Evolutionary conservation across 2,113 vertebrate species (phyloP).

Genomic region (Pteronura brasiliensis): DNA sequence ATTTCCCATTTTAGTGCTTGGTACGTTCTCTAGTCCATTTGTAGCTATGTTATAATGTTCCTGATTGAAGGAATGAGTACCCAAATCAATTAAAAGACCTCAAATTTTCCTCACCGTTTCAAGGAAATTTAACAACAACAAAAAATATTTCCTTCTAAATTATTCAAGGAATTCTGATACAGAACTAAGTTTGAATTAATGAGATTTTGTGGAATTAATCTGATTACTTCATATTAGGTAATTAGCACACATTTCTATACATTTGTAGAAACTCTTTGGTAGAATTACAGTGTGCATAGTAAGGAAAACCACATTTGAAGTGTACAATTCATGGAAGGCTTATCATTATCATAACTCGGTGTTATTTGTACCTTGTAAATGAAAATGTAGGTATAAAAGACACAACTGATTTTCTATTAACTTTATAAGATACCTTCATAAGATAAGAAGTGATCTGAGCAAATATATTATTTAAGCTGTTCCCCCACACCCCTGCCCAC

Average conservation of each 20-base stretch:
- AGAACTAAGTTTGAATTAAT: not conserved
- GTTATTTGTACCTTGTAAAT: not conserved
- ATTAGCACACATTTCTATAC: not conserved
- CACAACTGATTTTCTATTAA: not conserved
- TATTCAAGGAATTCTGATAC: not conserved
- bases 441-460: not conserved
- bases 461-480: not conserved
- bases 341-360: not conserved
- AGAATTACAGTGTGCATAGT: not conserved
- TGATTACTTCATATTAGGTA: not conserved
- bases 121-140: not conserved
- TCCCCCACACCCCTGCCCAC: rapidly evolving
- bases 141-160: not conserved
- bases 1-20: not conserved
- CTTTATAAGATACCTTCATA: not conserved
- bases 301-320: not conserved
- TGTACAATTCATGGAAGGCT: not conserved
- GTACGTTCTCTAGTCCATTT: not conserved
- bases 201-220: not conserved
- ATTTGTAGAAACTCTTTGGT: not conserved
- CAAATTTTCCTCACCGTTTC: not conserved
- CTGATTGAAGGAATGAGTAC: not conserved
- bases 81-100: not conserved
- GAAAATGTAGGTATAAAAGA: not conserved
- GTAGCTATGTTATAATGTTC: not conserved